Evolutionary conservation across 1,140 invertebrate species (phyloP).

Genomic region (Anastrepha obliqua): DNA sequence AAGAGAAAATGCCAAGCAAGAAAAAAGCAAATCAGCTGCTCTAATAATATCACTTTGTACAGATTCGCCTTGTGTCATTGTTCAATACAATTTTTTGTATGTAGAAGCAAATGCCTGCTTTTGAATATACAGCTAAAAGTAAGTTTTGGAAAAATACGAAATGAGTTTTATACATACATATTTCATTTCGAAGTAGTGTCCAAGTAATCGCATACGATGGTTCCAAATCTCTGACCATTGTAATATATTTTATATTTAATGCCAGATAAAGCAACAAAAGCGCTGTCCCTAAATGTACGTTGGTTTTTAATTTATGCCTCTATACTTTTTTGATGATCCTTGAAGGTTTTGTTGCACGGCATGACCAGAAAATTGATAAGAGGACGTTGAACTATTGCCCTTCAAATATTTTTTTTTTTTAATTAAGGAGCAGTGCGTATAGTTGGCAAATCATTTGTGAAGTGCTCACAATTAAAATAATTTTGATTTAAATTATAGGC

Average conservation of each 20-base stretch:
- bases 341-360: neutral
- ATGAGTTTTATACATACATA: neutral
- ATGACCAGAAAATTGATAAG: neutral
- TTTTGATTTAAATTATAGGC: neutral
- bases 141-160: no score
- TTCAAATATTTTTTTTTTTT: neutral
- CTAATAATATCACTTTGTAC: no score
- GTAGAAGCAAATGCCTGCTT: no score
- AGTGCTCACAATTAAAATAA: neutral
- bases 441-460: neutral
- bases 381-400: neutral
- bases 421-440: neutral
- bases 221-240: neutral
- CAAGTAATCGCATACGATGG: neutral
- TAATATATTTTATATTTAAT: neutral
- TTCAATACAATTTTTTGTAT: no score
- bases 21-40: no score
- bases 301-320: neutral
- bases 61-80: no score
- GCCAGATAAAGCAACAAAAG: neutral
- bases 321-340: neutral
- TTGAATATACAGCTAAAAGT: no score
- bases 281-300: neutral
- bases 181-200: neutral
- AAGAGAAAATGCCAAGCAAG: no score